Conservation (phyloP, 2,797 vertebrate genomes). For the Darevskia mixta region DNA sequence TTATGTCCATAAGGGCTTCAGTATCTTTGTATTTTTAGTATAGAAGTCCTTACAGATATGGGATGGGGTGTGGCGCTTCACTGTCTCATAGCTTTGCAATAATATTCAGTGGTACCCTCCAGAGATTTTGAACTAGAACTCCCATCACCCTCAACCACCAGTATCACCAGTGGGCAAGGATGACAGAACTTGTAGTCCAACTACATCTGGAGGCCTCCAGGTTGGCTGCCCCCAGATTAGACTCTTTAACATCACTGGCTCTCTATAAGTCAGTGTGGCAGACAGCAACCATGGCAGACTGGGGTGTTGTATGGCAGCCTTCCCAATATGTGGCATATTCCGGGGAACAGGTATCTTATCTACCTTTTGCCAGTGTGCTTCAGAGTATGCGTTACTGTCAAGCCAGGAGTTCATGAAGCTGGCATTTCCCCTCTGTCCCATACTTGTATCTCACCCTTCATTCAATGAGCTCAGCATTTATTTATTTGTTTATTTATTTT, state of each 20-base stretch:
- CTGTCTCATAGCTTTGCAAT: not conserved
- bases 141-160: too few species aligned
- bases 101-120: too few species aligned
- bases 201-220: too few species aligned
- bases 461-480: not conserved
- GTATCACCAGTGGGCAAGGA: too few species aligned
- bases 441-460: conserved; percentile 4
- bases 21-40: not conserved
- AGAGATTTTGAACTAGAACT: too few species aligned
- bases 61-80: not conserved
- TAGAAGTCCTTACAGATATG: not conserved
- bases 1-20: not conserved
- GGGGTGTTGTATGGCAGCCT: not conserved
- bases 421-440: not conserved
- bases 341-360: not conserved
- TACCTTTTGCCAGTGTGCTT: not conserved
- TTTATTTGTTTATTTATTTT: too few species aligned
- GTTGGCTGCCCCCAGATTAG: too few species aligned
- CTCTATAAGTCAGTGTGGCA: not conserved
- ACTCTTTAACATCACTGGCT: not conserved
- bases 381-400: not conserved
- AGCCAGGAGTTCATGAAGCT: not conserved
- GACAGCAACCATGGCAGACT: not conserved
- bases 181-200: too few species aligned
- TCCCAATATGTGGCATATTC: not conserved